Percentiles rank a stretch among this genome's conserved stretches.
Conservation (phyloP, 2,888 invertebrate genomes). For the Salticus scenicus region DNA sequence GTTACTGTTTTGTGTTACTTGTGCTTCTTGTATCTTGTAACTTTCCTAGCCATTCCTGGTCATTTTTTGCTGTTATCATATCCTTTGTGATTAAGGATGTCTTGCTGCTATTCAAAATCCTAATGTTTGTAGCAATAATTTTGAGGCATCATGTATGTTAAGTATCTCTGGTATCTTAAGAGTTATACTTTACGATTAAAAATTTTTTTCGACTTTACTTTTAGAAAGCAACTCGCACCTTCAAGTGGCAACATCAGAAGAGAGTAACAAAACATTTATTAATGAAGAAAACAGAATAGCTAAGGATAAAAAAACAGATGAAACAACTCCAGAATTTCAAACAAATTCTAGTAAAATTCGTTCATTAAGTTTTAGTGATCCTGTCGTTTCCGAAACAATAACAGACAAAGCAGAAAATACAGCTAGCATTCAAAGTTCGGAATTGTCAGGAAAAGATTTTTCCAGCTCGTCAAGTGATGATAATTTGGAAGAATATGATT, state of each 20-base stretch:
- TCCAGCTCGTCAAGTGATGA: constrained; percentile 21
- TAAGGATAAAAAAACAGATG: neutral
- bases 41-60: too few relatives aligned
- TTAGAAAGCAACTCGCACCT: neutral
- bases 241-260: neutral
- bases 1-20: too few relatives aligned
- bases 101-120: too few relatives aligned
- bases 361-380: constrained; percentile 45
- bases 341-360: neutral
- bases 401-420: neutral
- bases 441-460: neutral
- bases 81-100: too few relatives aligned
- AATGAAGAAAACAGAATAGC: neutral
- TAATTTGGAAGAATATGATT: constrained; percentile 7
- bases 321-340: neutral
- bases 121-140: too few relatives aligned
- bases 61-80: too few relatives aligned
- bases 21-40: too few relatives aligned
- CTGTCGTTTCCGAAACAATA: constrained; percentile 1
- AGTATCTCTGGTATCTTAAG: too few relatives aligned
- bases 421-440: neutral
- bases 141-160: too few relatives aligned
- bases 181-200: too few relatives aligned
- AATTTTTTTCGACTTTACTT: neutral
- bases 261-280: neutral